Evolutionary conservation across 2,797 vertebrate species (phyloP), one percentile per base, ranked within the genome.

Genomic region (Sciurus carolinensis): DNA sequence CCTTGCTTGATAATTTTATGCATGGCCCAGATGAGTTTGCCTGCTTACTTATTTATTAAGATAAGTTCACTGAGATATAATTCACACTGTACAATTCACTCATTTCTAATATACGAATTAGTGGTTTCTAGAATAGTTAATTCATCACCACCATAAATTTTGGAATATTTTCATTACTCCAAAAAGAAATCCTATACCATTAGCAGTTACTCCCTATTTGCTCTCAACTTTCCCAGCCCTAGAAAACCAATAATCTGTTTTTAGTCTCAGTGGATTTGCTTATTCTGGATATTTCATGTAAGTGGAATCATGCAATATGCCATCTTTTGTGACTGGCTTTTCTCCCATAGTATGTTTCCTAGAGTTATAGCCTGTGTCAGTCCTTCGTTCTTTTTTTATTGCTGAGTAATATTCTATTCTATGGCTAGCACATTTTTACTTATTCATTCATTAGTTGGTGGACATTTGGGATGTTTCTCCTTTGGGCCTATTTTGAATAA

Each of bases 401-500:
- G 57, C 33, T 64, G 26, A 91, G 17, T 92, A 91, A 47, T 79
- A 85, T 82, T 64, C 39, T 36, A 20, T 71, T 59, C 71, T n/a
- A 28, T 7, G 5, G 26, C 47, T 12, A 39, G 15, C 7, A 30
- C 12, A 33, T 90, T 82, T 57, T 90, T 77, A 30, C 33, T 66
- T 66, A 85, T 20, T n/a, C 8, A 36, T 12, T 57, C 4, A 17
- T 81, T 28, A 17, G 30, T 2, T 77, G 67, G 14, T 36, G 82
- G 36, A 57, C 42, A 9, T 82, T 62, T 86, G 75, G 20, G 0
- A 66, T 47, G 1, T 77, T 95, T 94, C 76, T 1, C 36, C 5
- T 79, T 77, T 80, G 52, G 72, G 30, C 28, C 39, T 92, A n/a
- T 79, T 79, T 73, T 76, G 33, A 92, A 44, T 84, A 75, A 52